Base-by-base conservation (phyloP, 2,888 invertebrate genomes). In the Mesochorus sp. region DNA sequence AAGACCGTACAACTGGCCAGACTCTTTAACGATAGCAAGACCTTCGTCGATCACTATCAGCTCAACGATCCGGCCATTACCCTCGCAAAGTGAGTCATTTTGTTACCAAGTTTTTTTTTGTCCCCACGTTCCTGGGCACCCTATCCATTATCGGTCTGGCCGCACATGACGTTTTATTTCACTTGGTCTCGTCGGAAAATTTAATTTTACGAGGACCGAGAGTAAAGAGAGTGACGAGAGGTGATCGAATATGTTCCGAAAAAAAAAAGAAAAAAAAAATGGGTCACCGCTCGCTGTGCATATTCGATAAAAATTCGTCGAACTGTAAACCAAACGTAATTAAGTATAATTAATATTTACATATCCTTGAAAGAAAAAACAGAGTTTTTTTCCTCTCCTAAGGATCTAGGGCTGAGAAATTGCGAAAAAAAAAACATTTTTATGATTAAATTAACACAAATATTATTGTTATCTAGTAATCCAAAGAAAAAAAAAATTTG, bases 21-120 rank as follows among this genome's bases (percentile, higher is more conserved):
- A 19, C 47, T 90, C 14, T 90, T 82, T 71, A 80, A 83, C 1
- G 90, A 91, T 80, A 90, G 91, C 81, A 91, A 91, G 75, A 85
- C 86, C n/a, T 91, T 90, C 74, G 91, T 91, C 26, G 91, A 91
- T 79, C 84, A 87, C 6, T 84, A 82, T 59, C 91, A 90, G 61
- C 59, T 83, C 3, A 70, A 90, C 44, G 88, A 89, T 55, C 88
- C 89, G 1, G 55, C 84, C 0, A 79, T 88, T 17, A 91, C 90
- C 0, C 62, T 89, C 1, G 67, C 83, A 31, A 89, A 90, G 91
- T 91, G 80, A 89, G 90, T 87, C 55, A 17, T 47, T 55, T 62
- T 28, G 49, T 0, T 44, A 12, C 17, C 39, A 47, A 37, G 12
- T 59, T 51, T 44, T 42, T 10, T 10, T 24, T 66, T 64, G n/a